phyloP scores from a whole-genome alignment of 2,888 invertebrate species.

The Tanaodytes sp. region DNA sequence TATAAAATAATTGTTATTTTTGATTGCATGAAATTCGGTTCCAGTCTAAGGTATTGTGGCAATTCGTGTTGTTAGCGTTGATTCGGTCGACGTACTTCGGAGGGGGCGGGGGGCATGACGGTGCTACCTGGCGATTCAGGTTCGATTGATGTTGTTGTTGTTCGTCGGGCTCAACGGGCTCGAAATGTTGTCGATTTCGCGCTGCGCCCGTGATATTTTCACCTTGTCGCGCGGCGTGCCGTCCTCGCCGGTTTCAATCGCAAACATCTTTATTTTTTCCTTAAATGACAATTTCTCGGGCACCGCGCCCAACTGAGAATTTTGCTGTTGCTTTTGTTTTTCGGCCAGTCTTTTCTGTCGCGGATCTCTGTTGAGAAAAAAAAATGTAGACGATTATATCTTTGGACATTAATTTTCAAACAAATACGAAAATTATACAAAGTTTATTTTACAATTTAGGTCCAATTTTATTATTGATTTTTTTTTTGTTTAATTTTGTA shows the following conservation, averaged over 20 bases:
- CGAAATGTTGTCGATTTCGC: constrained; percentile 87
- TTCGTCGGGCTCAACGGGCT: constrained; percentile 70
- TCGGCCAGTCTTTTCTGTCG: constrained; percentile 89
- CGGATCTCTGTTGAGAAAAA: constrained; percentile 82
- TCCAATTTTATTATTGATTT: background rate
- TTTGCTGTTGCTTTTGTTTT: constrained; percentile 78
- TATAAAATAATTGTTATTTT: constrained; percentile 11
- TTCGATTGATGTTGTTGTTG: constrained; percentile 61
- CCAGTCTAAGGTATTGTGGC: constrained; percentile 24
- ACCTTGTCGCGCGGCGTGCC: constrained; percentile 95
- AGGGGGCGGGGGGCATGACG: no score
- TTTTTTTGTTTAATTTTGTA: no score
- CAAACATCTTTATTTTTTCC: constrained; percentile 99
- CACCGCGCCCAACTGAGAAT: constrained; percentile 78
- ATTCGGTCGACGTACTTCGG: background rate
- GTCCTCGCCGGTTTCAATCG: constrained; percentile 94
- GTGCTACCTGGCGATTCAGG: no score
- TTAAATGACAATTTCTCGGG: constrained; percentile 96
- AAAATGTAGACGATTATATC: background rate
- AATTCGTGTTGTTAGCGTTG: constrained; percentile 2
- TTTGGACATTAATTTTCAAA: background rate
- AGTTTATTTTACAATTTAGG: background rate
- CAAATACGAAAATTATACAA: background rate
- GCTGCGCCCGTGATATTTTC: constrained; percentile 95
- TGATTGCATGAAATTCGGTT: constrained; percentile 11